Base-by-base conservation (phyloP, 1,140 invertebrate genomes). In the Schlechtendalia chinensis region DNA sequence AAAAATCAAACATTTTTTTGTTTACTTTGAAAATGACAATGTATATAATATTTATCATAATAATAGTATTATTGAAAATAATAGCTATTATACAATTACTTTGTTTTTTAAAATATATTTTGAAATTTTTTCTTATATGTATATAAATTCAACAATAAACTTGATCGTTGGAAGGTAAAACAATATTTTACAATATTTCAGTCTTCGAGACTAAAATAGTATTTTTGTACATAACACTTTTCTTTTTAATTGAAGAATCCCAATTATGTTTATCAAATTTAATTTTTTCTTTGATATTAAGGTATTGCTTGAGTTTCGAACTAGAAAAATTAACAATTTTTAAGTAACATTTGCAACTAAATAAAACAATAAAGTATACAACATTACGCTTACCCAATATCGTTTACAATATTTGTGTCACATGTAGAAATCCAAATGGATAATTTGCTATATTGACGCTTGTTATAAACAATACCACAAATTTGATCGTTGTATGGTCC, bases 381-480 rank as follows among this genome's bases (percentile, higher is more conserved):
- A 19, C n/a, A 19, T 45, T 1, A 27, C 11, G 8, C 50, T 72
- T 79, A 79, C 75, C 75, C 75, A 27, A 79, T 79, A 10, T 61
- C 22, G 5, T 61, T 79, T 50, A 79, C 75, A 79, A 79, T 59
- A 47, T 59, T 53, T 50, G 22, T 19, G 4, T 79, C 75, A 79
- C 58, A 79, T 27, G 75, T 63, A 24, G 75, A 79, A 63, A 79
- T 79, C 75, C 75, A 79, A 79, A 79, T 10, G 11, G 58, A 79
- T 47, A 79, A 47, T 63, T 79, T 79, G 17, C 17, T 79, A 24
- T 47, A 63, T 24, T 79, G 75, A 47, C 75, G 75, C 11, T 27
- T 61, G n/a, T 79, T 79, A 27, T 63, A 79, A 16, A 79, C 75
- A 47, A 79, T 47, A 29, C 75, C 75, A 63, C 75, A 79, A 19